Evolutionary conservation across 2,888 invertebrate species (phyloP).

Genomic region (Orthosia incerta): DNA sequence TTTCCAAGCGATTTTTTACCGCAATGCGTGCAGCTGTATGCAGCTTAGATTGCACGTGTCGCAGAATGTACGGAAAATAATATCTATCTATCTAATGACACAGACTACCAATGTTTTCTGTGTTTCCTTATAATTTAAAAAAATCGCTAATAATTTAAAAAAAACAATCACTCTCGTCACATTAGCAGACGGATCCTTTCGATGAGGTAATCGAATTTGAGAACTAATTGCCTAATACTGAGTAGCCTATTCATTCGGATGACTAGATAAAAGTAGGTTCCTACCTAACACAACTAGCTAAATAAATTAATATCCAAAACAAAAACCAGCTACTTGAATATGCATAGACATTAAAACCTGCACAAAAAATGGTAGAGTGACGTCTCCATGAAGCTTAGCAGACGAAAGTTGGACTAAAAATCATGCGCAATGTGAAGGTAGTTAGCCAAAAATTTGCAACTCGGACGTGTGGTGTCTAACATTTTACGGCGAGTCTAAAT

Average conservation of each 20-base stretch:
- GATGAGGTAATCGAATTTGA: neutral
- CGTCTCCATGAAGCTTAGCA: conserved; percentile 77
- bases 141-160: too few relatives aligned
- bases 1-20: too few relatives aligned
- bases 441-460: conserved; percentile 81
- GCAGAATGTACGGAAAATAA: too few relatives aligned
- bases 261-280: neutral
- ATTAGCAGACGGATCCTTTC: neutral
- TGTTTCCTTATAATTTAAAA: too few relatives aligned
- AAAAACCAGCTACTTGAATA: conserved; percentile 80
- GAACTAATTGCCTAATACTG: neutral
- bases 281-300: too few relatives aligned
- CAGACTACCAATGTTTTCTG: too few relatives aligned
- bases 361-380: conserved; percentile 74
- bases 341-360: conserved; percentile 76
- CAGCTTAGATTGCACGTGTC: too few relatives aligned
- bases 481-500: conserved; percentile 58
- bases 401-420: conserved; percentile 85
- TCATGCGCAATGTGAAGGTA: conserved; percentile 75
- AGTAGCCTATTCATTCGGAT: neutral
- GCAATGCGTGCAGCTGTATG: too few relatives aligned
- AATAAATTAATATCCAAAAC: too few relatives aligned
- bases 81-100: too few relatives aligned
- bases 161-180: too few relatives aligned
- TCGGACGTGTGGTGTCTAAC: conserved; percentile 73